Conservation (phyloP, 2,888 invertebrate species). For the Arenicola marina region DNA sequence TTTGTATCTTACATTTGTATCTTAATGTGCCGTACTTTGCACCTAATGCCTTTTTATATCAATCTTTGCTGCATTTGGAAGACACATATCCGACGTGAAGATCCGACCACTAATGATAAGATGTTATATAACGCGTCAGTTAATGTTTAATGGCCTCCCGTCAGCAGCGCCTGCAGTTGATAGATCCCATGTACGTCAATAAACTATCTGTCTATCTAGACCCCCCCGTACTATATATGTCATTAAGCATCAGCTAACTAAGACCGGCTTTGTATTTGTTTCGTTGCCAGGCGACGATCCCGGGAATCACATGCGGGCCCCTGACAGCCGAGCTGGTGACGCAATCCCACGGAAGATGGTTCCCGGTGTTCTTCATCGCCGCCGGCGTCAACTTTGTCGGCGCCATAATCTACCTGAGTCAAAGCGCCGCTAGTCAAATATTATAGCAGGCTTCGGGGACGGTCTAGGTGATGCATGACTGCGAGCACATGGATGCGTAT, state of each 20-base stretch:
- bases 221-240: no score
- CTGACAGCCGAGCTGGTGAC: constrained; percentile 75
- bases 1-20: no score
- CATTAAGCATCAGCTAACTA: no score
- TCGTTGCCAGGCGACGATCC: constrained; percentile 71
- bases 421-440: constrained; percentile 67
- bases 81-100: no score
- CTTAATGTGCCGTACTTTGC: no score
- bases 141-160: no score
- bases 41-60: no score
- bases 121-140: no score
- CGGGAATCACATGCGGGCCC: constrained; percentile 77
- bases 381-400: constrained; percentile 75
- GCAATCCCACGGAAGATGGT: constrained; percentile 74
- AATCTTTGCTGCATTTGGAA: no score
- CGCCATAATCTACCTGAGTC: constrained; percentile 74
- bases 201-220: not conserved
- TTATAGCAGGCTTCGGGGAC: constrained; percentile 8
- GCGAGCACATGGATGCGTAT: no score
- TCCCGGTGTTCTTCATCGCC: constrained; percentile 75
- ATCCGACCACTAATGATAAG: no score
- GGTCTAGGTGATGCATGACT: no score
- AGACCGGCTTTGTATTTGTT: constrained; percentile 5
- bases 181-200: not conserved
- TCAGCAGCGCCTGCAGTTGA: not conserved